Evolutionary conservation across 2,797 vertebrate genomes (phyloP).

Genomic region (Pseudomugil tenellus): DNA sequence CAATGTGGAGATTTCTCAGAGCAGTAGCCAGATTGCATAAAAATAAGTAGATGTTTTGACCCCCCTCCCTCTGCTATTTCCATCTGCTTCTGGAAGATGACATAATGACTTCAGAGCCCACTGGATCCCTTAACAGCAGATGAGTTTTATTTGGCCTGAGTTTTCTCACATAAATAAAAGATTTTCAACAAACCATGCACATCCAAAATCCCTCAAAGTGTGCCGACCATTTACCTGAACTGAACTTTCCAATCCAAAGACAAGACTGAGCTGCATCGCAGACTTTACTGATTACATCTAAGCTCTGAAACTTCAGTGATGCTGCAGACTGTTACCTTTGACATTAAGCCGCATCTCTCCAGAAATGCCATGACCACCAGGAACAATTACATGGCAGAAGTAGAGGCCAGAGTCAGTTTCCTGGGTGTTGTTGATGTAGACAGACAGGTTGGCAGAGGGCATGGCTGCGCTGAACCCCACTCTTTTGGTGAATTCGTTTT

Average conservation of each 20-base stretch:
- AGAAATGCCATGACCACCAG: slow-evolving; percentile 68
- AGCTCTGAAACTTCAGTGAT: slow-evolving; percentile 35
- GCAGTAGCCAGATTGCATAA: slow-evolving; percentile 18
- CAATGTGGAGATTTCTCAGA: slow-evolving; percentile 22
- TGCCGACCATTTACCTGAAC: slow-evolving; percentile 16
- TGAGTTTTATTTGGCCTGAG: slow-evolving; percentile 41
- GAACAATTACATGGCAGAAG: slow-evolving; percentile 85
- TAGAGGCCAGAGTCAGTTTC: slow-evolving; percentile 89
- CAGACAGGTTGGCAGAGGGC: slow-evolving; percentile 87
- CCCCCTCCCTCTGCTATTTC: slow-evolving; percentile 8
- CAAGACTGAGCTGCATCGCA: not conserved
- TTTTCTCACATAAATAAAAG: slow-evolving; percentile 26
- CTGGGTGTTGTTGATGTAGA: slow-evolving; percentile 87
- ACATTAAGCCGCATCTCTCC: slow-evolving; percentile 82
- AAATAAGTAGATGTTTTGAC: slow-evolving; percentile 33
- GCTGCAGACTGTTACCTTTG: slow-evolving; percentile 74
- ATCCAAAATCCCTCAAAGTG: slow-evolving; percentile 40
- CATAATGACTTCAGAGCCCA: slow-evolving; percentile 40
- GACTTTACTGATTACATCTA: slow-evolving; percentile 30
- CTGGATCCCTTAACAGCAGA: slow-evolving; percentile 49
- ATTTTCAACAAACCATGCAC: slow-evolving; percentile 23
- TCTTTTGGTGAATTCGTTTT: slow-evolving; percentile 76
- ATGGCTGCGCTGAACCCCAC: slow-evolving; percentile 83
- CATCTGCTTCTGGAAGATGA: slow-evolving; percentile 58
- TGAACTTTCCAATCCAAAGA: slow-evolving; percentile 12